Base-by-base conservation (phyloP, 2,113 vertebrate species). In the Anhinga anhinga region DNA sequence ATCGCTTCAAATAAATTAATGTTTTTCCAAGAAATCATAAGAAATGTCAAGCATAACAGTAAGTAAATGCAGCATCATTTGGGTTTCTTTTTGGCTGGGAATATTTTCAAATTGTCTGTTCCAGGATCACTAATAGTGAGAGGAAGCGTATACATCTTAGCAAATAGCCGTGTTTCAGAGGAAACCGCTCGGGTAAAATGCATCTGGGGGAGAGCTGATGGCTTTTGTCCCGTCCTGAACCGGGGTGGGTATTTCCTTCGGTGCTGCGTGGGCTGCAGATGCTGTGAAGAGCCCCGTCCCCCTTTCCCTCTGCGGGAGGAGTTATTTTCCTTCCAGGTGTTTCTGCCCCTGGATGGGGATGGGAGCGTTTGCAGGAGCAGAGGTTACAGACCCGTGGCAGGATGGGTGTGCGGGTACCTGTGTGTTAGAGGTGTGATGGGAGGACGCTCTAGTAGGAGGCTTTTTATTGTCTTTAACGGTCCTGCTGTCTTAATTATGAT, bases 1-100 rank as follows among this genome's bases (percentile, higher is more conserved):
- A 96, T 93, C 45, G 50, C 96, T 87, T 92, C 61, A 94, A 94
- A 96, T 91, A 94, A 94, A 96, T 91, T 71, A 96, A 93, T 21
- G 58, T 96, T 96, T 63, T 93, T 84, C 79, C 71, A 74, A 87
- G 73, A 84, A 96, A 91, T 62, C 34, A 2, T 6, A 55, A 86
- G 82, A 83, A 94, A 93, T 13, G 36, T 77, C 76, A 45, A 83
- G 70, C 81, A 25, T 30, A 89, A 49, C 8, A 11, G 72, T 21
- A 45, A 40, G 58, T 53, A 55, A 86, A 65, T 3, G 70, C 82
- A 22, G 45, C 19, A 19, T 27, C 10, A 0, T 45, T 53, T 45
- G 47, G 23, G n/a, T 16, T 29, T 70, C 58, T 62, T 50, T 93
- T 23, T 32, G 72, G 34, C 45, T 8, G 17, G 87, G 62, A 55